A percentile compares a stretch with the other conserved stretches of the same genome.
Evolutionary conservation across 2,797 vertebrate species (phyloP).

Genomic region (Anguilla megastoma): DNA sequence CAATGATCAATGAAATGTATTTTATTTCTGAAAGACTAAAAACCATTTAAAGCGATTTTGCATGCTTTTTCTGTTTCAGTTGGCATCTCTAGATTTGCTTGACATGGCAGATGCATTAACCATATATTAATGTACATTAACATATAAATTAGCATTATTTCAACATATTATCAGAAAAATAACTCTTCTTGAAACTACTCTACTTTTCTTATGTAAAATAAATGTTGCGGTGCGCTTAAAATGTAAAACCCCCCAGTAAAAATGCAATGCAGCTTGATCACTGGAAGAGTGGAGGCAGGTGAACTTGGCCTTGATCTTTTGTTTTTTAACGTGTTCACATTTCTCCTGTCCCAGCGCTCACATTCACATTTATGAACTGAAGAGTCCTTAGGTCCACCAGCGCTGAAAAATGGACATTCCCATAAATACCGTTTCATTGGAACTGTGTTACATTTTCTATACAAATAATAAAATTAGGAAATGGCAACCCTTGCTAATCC

Average conservation of each 20-base stretch:
- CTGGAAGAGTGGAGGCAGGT: neutral
- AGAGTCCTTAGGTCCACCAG: neutral
- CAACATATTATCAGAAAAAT: neutral
- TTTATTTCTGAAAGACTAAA: neutral
- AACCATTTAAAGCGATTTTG: neutral
- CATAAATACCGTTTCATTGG: neutral
- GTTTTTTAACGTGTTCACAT: neutral
- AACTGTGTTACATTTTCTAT: neutral
- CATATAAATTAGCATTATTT: neutral
- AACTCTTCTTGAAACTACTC: no score
- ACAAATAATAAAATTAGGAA: neutral
- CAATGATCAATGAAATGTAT: neutral
- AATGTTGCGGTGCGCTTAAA: neutral
- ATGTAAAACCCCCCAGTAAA: neutral
- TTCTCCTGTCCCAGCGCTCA: neutral
- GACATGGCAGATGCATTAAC: neutral
- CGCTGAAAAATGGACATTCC: neutral
- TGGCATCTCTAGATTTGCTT: neutral
- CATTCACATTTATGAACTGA: neutral
- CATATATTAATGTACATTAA: neutral
- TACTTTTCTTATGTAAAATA: neutral
- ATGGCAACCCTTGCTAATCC: neutral
- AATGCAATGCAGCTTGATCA: neutral
- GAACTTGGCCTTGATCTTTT: conserved; percentile 18
- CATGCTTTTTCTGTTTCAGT: neutral